phyloP scores from a whole-genome alignment of 2,888 invertebrate genomes.

The Camponotus fellah region DNA sequence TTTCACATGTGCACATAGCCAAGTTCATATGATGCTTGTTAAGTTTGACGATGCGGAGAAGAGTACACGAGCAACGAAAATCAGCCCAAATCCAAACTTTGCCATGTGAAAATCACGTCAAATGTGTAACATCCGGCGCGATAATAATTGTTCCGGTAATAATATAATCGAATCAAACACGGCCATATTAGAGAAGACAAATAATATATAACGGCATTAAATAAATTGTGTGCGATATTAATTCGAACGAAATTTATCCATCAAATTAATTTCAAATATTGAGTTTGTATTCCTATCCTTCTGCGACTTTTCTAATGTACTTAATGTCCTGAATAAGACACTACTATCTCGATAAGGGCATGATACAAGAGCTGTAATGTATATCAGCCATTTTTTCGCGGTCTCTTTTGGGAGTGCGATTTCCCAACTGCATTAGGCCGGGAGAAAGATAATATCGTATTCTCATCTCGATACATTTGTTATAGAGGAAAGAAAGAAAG shows the following conservation, averaged over 20 bases:
- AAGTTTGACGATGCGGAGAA: slow-evolving; percentile 31
- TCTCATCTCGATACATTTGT: slow-evolving; percentile 28
- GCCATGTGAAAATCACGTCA: slow-evolving; percentile 23
- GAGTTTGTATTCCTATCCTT: not conserved
- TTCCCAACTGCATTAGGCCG: slow-evolving; percentile 26
- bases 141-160: not conserved
- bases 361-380: not conserved
- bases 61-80: slow-evolving; percentile 20
- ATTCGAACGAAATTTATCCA: not conserved
- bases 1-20: not conserved
- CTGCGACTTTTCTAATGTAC: not conserved
- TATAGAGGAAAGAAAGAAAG: not conserved
- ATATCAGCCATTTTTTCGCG: not conserved
- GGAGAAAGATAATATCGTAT: slow-evolving; percentile 22
- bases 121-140: not conserved
- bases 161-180: not conserved
- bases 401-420: slow-evolving; percentile 37
- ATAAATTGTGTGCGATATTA: not conserved
- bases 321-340: slow-evolving; percentile 17
- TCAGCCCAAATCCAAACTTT: slow-evolving; percentile 13
- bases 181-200: not conserved
- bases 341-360: not conserved
- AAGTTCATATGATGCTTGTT: slow-evolving; percentile 24
- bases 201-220: not conserved
- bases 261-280: no score